A percentile compares a stretch with the other conserved stretches of the same genome.
These are phyloP conservation scores for Yponomeuta sedellus DNA, from an alignment of 2,888 invertebrate species.

Conservation along the genomic window DNA sequence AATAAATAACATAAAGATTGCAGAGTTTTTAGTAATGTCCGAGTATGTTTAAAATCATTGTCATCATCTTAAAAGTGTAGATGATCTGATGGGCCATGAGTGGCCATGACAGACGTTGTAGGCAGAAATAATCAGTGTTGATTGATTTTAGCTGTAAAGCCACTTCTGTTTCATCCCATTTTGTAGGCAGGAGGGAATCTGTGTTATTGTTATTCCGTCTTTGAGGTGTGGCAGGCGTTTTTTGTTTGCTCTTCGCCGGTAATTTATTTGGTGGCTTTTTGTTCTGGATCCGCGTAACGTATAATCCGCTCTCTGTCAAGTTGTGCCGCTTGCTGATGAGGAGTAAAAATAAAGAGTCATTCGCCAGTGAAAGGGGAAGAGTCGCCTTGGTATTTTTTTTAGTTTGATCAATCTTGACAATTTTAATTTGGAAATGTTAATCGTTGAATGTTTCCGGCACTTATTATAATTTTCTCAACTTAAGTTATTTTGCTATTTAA, in stretches of 20 bases:
- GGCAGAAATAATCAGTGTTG: not conserved
- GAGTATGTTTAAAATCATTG: no score
- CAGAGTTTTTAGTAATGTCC: no score
- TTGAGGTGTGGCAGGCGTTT: constrained; percentile 51
- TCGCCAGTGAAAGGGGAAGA: constrained; percentile 27
- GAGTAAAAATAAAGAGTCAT: constrained; percentile 26
- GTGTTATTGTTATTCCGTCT: constrained; percentile 64
- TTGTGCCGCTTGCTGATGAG: constrained; percentile 23
- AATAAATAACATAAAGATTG: no score
- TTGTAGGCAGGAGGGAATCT: constrained; percentile 26
- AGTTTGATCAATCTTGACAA: not conserved
- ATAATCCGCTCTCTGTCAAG: constrained; percentile 30
- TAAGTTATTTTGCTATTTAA: no score
- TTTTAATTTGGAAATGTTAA: no score
- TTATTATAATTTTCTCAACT: no score
- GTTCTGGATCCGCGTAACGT: constrained; percentile 40
- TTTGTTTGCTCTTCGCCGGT: constrained; percentile 46
- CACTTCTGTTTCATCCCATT: constrained; percentile 9
- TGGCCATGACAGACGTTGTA: no score
- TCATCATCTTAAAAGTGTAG: no score
- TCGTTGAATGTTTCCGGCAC: no score
- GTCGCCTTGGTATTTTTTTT: constrained; percentile 10
- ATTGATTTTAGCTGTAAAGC: constrained; percentile 17
- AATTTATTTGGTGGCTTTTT: constrained; percentile 52
- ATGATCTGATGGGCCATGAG: no score